Conservation (phyloP, 2,888 invertebrate species). For the Atethmia centrago region DNA sequence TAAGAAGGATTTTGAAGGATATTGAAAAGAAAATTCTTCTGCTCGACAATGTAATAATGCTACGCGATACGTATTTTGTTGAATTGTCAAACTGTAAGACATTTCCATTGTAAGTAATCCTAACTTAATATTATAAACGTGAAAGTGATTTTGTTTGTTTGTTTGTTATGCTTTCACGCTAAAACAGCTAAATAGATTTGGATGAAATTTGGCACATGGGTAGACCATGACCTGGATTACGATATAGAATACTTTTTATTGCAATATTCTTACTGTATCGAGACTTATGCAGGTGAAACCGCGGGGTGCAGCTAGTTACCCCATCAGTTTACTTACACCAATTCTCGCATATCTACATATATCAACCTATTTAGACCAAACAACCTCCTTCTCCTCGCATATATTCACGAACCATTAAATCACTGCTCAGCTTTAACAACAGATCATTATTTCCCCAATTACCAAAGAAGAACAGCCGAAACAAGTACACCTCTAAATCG, state of each 20-base stretch:
- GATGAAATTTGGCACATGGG: too few species aligned
- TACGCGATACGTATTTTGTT: neutral
- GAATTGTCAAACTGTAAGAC: neutral
- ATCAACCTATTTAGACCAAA: neutral
- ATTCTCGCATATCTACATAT: neutral
- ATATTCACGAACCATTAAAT: slow-evolving; percentile 11
- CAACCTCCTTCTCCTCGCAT: neutral
- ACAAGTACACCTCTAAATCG: slow-evolving; percentile 39
- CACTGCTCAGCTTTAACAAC: slow-evolving; percentile 10
- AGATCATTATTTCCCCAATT: slow-evolving; percentile 42
- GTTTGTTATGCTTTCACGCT: too few species aligned
- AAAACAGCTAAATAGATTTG: too few species aligned
- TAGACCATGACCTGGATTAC: too few species aligned
- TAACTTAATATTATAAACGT: too few species aligned
- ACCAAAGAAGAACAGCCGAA: slow-evolving; percentile 32
- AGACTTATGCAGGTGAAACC: too few species aligned
- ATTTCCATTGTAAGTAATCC: neutral
- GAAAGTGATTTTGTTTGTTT: too few species aligned
- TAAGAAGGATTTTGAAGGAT: neutral
- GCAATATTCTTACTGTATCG: too few species aligned
- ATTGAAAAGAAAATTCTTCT: neutral
- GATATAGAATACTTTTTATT: too few species aligned
- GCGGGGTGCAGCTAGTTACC: too few species aligned
- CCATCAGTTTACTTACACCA: neutral
- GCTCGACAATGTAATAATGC: neutral